phyloP scores from a whole-genome alignment of 37 sponge, comb jelly and placozoan species.

The Mnemiopsis leidyi region DNA sequence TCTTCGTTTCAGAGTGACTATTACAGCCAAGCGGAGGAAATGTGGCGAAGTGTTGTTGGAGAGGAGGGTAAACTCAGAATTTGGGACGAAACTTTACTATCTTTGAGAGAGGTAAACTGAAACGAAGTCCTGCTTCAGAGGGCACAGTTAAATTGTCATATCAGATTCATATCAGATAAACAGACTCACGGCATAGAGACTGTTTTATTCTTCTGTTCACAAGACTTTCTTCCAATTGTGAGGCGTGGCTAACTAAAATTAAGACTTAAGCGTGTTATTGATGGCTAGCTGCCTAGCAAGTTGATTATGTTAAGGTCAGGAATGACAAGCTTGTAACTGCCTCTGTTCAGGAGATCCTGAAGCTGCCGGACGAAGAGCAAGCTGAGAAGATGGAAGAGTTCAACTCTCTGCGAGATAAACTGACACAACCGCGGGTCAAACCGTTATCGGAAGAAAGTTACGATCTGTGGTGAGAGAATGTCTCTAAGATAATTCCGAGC shows the following conservation, averaged over 20 bases:
- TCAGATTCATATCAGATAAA: too few species aligned
- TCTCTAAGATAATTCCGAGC: too few species aligned
- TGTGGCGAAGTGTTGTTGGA: background rate
- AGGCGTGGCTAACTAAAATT: too few species aligned
- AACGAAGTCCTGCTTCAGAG: too few species aligned
- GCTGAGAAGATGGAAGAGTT: constrained; percentile 27
- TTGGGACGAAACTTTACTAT: constrained; percentile 31
- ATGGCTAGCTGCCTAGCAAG: too few species aligned
- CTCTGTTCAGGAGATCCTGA: constrained; percentile 14
- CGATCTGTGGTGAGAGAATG: constrained; percentile 23
- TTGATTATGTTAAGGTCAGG: too few species aligned
- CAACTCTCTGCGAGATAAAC: background rate
- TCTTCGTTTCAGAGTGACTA: constrained; percentile 15
- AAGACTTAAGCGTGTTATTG: too few species aligned
- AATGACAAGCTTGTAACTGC: too few species aligned
- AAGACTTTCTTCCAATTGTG: too few species aligned
- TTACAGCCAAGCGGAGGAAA: background rate
- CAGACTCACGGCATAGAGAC: too few species aligned
- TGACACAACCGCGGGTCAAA: constrained; percentile 8
- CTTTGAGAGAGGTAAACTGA: constrained; percentile 46
- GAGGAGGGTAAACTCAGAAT: background rate
- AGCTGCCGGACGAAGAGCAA: background rate
- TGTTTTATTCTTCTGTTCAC: too few species aligned
- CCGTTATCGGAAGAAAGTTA: constrained; percentile 11
- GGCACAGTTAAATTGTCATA: too few species aligned